These are phyloP conservation scores for Lacerta bilineata DNA, from an alignment of 2,797 vertebrate species.

Conservation along the genomic window DNA sequence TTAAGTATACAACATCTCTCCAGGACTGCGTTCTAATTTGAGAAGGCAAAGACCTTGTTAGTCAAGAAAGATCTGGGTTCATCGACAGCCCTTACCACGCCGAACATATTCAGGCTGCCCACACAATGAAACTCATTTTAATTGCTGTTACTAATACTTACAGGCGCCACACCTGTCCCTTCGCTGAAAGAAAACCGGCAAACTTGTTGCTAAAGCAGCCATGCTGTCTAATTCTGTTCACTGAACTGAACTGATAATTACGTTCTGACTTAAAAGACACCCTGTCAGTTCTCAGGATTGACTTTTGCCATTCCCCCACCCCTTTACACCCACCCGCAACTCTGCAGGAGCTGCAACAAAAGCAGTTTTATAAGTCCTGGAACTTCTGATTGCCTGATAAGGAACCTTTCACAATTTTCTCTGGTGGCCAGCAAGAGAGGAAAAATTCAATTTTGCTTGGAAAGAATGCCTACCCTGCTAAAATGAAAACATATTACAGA, in stretches of 20 bases:
- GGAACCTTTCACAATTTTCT: conserved; percentile 37
- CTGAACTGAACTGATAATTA: conserved; percentile 42
- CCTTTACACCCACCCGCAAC: not conserved
- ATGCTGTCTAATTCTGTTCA: conserved; percentile 22
- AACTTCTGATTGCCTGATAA: conserved; percentile 14
- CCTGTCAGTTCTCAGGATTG: conserved; percentile 34
- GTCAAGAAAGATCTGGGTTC: not conserved
- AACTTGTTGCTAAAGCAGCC: not conserved
- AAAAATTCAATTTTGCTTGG: conserved; percentile 45
- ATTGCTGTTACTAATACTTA: not conserved
- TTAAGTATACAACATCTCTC: not conserved
- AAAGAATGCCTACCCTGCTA: conserved; percentile 44
- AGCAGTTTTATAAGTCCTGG: conserved; percentile 34
- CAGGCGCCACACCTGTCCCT: not conserved
- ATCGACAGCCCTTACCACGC: not conserved
- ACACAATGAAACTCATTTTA: not conserved
- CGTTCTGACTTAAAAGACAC: conserved; percentile 46
- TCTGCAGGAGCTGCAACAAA: conserved; percentile 32
- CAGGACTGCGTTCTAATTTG: not conserved
- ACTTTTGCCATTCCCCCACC: not conserved
- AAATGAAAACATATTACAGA: conserved; percentile 52
- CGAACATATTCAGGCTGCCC: conserved; percentile 6
- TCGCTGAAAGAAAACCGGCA: conserved; percentile 33
- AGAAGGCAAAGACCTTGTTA: not conserved
- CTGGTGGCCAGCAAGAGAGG: conserved; percentile 19